Base-by-base conservation (phyloP, 1,140 invertebrate species). In the Stegodyphus dumicola region DNA sequence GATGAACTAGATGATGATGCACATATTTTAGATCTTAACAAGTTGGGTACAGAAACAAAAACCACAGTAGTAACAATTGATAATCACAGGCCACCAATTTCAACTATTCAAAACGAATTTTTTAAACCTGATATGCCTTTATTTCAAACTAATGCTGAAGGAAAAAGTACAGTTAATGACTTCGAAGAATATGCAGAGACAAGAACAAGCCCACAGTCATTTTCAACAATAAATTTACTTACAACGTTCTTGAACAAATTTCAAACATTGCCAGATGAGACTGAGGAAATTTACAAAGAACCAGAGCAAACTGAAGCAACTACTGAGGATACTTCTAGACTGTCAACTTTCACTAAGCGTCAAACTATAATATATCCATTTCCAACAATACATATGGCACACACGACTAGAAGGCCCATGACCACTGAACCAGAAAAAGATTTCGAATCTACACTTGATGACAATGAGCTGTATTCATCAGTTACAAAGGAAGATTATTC, bases 61-160 rank as follows among this genome's bases (percentile, higher is more conserved):
- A 85, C 81, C 15, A 76, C 73, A 5, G 69, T 85, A 9, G 73
- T 85, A 7, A 76, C 81, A 6, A 77, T 85, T 60, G 81, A 85
- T 51, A 85, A 85, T 13, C 81, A 85, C 17, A 76, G 66, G 60
- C 81, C 81, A 6, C 65, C 65, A 13, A n/a, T 60, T 60, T 60
- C 56, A 10, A 60, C 56, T 10, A 60, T 5, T 9, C 56, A 60
- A 60, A 60, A 9, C 15, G 56, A 60, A 10, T 9, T 10, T 60
- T 10, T 60, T 9, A 60, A 60, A 15, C 56, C 15, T 60, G 56
- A 60, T 60, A 1, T 60, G 15, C 5, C 56, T 60, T 15, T 5
- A 60, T 33, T 33, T 33, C 33, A 33, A 33, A 33, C 33, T 33
- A 33, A 33, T 33, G 33, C 33, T 33, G 33, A 33, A 33, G 33